Evolutionary conservation across 2,113 vertebrate genomes (phyloP), one percentile per base, ranked within the genome.

Genomic region (Gobiocypris rarus): DNA sequence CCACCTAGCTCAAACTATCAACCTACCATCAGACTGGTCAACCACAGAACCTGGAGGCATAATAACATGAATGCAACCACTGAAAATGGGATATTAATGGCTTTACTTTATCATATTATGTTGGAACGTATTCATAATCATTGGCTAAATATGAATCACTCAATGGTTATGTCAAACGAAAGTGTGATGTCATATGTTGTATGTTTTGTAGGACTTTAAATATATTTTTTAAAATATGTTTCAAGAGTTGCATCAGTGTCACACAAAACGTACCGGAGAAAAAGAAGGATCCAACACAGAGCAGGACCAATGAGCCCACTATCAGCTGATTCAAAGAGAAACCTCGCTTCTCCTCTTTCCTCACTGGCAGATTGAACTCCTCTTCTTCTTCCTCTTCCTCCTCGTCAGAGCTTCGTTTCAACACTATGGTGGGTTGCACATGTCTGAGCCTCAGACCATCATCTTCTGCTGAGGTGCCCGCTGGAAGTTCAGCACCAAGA

Each of bases 281-380:
- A 19, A 96, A 90, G 67, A 98, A 93, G 43, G 96, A 89, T 8
- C 95, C 96, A n/a, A 97, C 73, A n/a, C 95, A 95, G 24, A 97
- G 90, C 79, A 98, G 83, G 0, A 93, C 92, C 83, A 97, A 56
- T 26, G 94, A 92, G 0, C 93, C 96, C 3, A 96, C 91, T 54
- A 98, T 92, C 85, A 95, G 96, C 85, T 93, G 95, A 91, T 93
- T 96, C 86, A 93, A 22, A 2, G 92, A 94, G 65, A 96, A 88
- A 81, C 90, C 91, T 1, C 91, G 88, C 65, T 94, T 94, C 28
- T 93, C 90, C 0, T 89, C 90, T 0, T 88, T 89, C 14, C 83
- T 92, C 41, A 92, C 91, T 0, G 86, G 87, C 59, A 93, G 38
- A 83, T 82, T 91, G 43, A 94, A 93, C 78, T 93, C 92, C 26